These are phyloP conservation scores for Hymenochirus boettgeri DNA, from an alignment of 2,113 vertebrate genomes.

Conservation along the genomic window DNA sequence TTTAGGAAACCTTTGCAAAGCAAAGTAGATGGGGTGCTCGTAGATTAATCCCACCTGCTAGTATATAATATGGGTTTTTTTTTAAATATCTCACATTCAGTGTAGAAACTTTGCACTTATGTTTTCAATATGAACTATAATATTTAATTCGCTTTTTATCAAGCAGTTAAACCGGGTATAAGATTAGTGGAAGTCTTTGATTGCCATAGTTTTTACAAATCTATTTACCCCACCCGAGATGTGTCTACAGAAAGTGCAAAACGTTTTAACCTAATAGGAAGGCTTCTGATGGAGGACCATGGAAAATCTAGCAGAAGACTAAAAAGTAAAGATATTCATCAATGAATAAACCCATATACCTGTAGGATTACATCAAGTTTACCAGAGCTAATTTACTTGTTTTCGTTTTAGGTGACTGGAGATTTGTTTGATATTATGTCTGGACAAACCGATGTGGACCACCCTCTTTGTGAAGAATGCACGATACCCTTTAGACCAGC, in stretches of 20 bases:
- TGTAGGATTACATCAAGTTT: no score
- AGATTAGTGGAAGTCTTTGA: no score
- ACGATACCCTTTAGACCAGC: slow-evolving; percentile 95
- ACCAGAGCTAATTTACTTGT: no score
- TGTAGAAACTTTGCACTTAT: no score
- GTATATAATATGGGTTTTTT: slow-evolving; percentile 57
- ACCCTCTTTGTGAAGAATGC: slow-evolving; percentile 95
- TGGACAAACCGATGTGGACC: slow-evolving; percentile 94
- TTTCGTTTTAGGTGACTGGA: slow-evolving; percentile 80
- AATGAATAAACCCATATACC: no score
- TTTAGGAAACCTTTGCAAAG: slow-evolving; percentile 81
- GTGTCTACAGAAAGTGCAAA: slow-evolving; percentile 98
- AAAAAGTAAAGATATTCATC: no score
- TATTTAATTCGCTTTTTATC: no score
- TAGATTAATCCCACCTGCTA: slow-evolving; percentile 87
- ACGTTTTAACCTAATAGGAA: slow-evolving; percentile 95
- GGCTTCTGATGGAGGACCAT: slow-evolving; percentile 94
- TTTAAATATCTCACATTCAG: no score
- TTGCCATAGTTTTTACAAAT: no score
- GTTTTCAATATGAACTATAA: no score
- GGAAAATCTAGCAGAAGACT: slow-evolving; percentile 93
- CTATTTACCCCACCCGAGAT: slow-evolving; percentile 66
- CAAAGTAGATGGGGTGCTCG: slow-evolving; percentile 85
- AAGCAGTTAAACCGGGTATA: no score
- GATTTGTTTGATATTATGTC: slow-evolving; percentile 99